Conservation (phyloP, 1,140 invertebrate species). For the Nymphalis io region DNA sequence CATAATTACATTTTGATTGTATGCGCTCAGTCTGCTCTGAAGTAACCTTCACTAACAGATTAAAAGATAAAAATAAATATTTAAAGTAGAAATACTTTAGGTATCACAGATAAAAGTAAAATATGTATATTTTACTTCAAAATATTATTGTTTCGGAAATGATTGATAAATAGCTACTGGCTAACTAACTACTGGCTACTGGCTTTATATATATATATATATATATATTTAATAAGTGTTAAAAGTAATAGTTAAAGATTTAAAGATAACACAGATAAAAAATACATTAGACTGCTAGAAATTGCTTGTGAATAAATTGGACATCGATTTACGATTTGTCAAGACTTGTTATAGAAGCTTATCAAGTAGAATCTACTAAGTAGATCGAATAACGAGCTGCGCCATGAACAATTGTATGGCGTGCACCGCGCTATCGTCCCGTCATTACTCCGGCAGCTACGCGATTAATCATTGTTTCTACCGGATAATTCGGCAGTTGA, state of each 20-base stretch:
- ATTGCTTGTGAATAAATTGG: neutral
- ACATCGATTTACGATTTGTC: slow-evolving; percentile 6
- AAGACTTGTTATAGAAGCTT: slow-evolving; percentile 27
- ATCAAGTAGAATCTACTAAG: slow-evolving; percentile 30
- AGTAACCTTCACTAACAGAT: slow-evolving; percentile 5
- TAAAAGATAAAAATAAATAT: neutral
- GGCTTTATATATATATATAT: too few species aligned
- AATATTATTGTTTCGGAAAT: neutral
- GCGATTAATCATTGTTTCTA: slow-evolving; percentile 79
- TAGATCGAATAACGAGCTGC: slow-evolving; percentile 31
- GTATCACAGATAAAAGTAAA: neutral
- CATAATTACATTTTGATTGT: slow-evolving; percentile 57
- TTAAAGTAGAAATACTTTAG: neutral
- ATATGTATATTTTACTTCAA: neutral
- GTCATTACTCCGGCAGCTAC: slow-evolving; percentile 68
- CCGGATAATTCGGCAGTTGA: slow-evolving; percentile 80
- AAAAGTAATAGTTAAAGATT: neutral
- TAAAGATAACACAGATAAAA: neutral
- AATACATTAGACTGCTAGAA: neutral
- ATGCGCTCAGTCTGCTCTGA: slow-evolving; percentile 16
- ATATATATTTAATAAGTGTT: too few species aligned
- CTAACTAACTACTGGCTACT: too few species aligned
- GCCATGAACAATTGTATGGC: slow-evolving; percentile 36
- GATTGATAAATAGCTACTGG: neutral
- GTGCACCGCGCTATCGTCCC: slow-evolving; percentile 49